Base-by-base conservation (phyloP, 1,140 invertebrate species). In the Drosophila quadrilineata region DNA sequence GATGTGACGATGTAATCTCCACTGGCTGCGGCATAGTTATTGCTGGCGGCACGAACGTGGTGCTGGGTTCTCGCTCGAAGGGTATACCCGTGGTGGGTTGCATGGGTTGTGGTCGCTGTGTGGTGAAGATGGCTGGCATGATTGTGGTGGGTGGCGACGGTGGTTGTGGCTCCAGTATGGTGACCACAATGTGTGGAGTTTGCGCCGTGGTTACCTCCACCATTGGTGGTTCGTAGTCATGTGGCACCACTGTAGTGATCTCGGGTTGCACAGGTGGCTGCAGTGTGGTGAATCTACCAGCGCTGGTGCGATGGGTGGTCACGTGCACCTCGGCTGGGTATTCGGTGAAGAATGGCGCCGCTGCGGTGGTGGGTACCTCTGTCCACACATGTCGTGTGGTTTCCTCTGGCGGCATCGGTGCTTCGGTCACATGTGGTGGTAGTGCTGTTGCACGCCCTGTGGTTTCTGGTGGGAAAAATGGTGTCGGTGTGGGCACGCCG, bases 341-440 rank as follows among this genome's bases (percentile, higher is more conserved):
- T 38, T 91, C 91, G 22, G 90, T 90, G 36, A 92, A 92, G 65
- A 89, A 90, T 49, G 91, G 91, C 10, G 90, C 90, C 12, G 91
- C 91, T 49, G 90, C n/a, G n/a, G n/a, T 91, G 2, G 41, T 89
- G 17, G 91, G 87, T 6, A 89, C 60, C 66, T 88, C 87, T 6
- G 62, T 60, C 75, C 86, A 80, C 3, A 73, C 10, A 16, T 80
- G 73, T 10, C 70, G 72, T 5, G 84, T 85, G 3, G 82, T 75
- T 22, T 85, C 75, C 19, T 79, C 71, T n/a, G n/a, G n/a, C n/a
- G n/a, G n/a, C 6, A 57, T 3, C 0, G 68, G 48, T 21, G 65
- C 17, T 16, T 70, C 73, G 0, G 56, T 38, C 0, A 19, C 16
- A 14, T 12, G 10, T 3, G n/a, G 28, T 33, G 16, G 9, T 14